Conservation (phyloP, 2,113 vertebrate genomes). For the Seriola quinqueradiata region DNA sequence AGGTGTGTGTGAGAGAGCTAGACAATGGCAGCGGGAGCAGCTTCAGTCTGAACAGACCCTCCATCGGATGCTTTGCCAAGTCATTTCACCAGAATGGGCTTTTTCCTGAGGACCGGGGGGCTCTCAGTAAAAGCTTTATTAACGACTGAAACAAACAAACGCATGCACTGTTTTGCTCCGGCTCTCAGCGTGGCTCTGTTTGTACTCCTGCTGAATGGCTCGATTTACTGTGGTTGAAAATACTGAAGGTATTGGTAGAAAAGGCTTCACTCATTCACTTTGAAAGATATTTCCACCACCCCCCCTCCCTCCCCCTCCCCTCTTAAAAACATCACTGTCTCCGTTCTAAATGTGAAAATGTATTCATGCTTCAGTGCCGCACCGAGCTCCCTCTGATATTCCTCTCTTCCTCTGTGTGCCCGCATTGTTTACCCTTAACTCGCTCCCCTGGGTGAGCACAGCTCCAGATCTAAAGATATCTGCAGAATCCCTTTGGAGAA, state of each 20-base stretch:
- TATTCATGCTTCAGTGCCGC: conserved; percentile 51
- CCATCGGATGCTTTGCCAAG: conserved; percentile 76
- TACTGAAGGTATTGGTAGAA: conserved; percentile 56
- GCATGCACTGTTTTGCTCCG: conserved; percentile 61
- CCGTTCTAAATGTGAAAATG: conserved; percentile 52
- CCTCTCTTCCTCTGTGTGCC: conserved; percentile 56
- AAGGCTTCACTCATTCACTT: conserved; percentile 58
- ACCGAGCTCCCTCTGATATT: conserved; percentile 46
- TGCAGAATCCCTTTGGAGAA: conserved; percentile 48
- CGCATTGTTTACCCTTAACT: conserved; percentile 69
- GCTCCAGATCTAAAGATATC: conserved; percentile 64
- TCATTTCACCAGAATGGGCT: conserved; percentile 76
- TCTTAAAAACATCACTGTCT: conserved; percentile 65
- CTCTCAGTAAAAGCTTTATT: conserved; percentile 74
- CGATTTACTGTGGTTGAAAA: conserved; percentile 59
- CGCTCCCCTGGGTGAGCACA: conserved; percentile 57
- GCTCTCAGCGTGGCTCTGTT: conserved; percentile 59
- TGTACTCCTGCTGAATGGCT: conserved; percentile 66
- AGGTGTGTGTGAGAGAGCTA: conserved; percentile 80
- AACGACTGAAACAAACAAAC: conserved; percentile 76
- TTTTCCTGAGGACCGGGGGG: conserved; percentile 50
- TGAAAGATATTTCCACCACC: conserved; percentile 49
- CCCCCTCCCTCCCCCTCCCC: neutral
- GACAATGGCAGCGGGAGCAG: conserved; percentile 77
- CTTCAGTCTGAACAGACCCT: conserved; percentile 81